A percentile compares a stretch with the other conserved stretches of the same genome.
phyloP scores from a whole-genome alignment of 2,113 vertebrate genomes.

The Pardalotus punctatus region DNA sequence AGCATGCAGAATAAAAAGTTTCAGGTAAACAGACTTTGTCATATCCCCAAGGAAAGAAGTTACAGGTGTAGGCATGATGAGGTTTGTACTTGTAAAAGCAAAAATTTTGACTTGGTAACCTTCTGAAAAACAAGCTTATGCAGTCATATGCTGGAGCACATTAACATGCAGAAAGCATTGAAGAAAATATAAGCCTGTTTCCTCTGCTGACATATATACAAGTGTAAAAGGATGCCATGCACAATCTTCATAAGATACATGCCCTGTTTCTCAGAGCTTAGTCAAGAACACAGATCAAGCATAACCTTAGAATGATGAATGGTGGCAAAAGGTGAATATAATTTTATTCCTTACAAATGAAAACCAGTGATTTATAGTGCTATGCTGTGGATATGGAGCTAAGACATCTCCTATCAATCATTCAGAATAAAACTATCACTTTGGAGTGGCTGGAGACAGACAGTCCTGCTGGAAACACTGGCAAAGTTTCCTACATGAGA shows the following conservation, averaged over 20 bases:
- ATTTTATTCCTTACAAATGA: slow-evolving; percentile 47
- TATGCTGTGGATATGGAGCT: neutral
- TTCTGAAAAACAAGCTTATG: neutral
- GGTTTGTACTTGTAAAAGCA: neutral
- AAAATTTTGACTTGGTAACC: neutral
- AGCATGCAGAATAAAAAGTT: neutral
- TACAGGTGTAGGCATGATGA: neutral
- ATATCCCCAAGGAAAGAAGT: neutral
- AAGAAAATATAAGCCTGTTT: neutral
- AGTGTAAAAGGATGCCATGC: neutral
- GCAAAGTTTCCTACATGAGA: neutral
- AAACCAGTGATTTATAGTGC: slow-evolving; percentile 58
- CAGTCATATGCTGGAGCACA: neutral
- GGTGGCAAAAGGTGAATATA: slow-evolving; percentile 23
- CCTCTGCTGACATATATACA: neutral
- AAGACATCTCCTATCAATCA: slow-evolving; percentile 36
- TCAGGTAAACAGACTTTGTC: neutral
- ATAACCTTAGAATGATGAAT: slow-evolving; percentile 45
- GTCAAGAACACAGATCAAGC: neutral
- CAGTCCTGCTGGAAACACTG: neutral
- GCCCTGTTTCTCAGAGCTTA: neutral
- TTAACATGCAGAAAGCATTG: neutral
- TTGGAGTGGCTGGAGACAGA: neutral
- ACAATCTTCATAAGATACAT: neutral
- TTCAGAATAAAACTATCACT: slow-evolving; percentile 8